A percentile compares a stretch with the other conserved stretches of the same genome.
These are phyloP conservation scores for Knipowitschia caucasica DNA, from an alignment of 2,797 vertebrate genomes.

Conservation along the genomic window DNA sequence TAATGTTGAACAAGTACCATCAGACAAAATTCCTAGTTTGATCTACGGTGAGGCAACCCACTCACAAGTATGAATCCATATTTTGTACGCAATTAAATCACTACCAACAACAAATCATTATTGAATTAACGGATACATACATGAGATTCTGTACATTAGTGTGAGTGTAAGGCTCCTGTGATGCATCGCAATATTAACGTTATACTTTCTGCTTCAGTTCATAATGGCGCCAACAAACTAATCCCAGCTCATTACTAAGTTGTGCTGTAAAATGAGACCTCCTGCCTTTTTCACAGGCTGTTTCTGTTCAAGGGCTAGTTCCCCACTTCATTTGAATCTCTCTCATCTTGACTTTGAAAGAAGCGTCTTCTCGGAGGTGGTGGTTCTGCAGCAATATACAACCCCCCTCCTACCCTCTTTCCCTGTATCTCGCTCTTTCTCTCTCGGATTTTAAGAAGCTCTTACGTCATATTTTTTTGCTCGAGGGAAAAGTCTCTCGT, in stretches of 20 bases:
- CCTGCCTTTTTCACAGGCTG: conserved; percentile 14
- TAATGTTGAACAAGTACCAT: no score
- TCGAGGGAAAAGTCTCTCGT: conserved; percentile 36
- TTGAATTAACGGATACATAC: no score
- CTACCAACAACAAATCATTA: no score
- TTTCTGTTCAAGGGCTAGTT: conserved; percentile 23
- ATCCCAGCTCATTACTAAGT: neutral
- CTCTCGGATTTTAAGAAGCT: conserved; percentile 32
- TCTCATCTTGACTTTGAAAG: conserved; percentile 36
- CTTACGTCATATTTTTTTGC: conserved; percentile 24
- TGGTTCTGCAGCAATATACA: conserved; percentile 34
- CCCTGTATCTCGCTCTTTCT: neutral
- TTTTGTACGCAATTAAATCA: no score
- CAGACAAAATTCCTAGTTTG: no score
- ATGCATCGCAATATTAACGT: conserved; percentile 13
- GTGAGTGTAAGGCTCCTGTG: neutral
- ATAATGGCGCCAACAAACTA: neutral
- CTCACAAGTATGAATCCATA: no score
- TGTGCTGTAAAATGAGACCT: conserved; percentile 25
- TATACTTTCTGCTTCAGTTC: neutral
- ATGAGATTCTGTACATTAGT: neutral
- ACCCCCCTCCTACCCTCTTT: conserved; percentile 4
- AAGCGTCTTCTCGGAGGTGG: conserved; percentile 37
- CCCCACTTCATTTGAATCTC: conserved; percentile 18
- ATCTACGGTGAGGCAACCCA: no score